These are phyloP conservation scores for Triplophysa dalaica DNA, from an alignment of 2,113 vertebrate genomes.

Conservation along the genomic window DNA sequence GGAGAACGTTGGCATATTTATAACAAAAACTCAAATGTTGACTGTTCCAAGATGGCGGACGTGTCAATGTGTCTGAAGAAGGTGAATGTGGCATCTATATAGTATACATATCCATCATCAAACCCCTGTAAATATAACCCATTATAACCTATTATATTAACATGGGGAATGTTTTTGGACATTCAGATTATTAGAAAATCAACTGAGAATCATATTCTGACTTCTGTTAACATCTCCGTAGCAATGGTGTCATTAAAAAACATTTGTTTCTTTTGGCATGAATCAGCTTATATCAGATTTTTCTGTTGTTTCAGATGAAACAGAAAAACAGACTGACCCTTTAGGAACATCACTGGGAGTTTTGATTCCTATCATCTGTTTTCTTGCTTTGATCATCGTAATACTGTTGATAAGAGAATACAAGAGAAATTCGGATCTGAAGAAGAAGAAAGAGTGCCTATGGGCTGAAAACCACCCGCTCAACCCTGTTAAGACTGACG, in stretches of 20 bases:
- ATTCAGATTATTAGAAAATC: too few relatives aligned
- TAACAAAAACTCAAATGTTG: not conserved
- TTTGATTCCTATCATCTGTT: slow-evolving; percentile 40
- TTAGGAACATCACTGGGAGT: slow-evolving; percentile 12
- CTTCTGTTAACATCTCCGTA: not conserved
- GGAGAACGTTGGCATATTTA: too few relatives aligned
- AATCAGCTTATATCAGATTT: not conserved
- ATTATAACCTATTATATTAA: too few relatives aligned
- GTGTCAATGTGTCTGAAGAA: too few relatives aligned
- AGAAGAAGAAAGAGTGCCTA: slow-evolving; percentile 45
- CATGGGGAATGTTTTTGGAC: too few relatives aligned
- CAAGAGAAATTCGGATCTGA: slow-evolving; percentile 40
- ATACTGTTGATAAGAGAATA: slow-evolving; percentile 47
- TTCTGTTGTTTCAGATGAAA: slow-evolving; percentile 37
- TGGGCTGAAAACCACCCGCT: slow-evolving; percentile 65
- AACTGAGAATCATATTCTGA: too few relatives aligned
- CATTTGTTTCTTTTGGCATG: not conserved
- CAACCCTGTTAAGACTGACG: not conserved
- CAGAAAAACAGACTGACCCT: not conserved
- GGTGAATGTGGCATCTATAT: too few relatives aligned
- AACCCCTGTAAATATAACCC: too few relatives aligned
- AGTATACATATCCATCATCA: too few relatives aligned
- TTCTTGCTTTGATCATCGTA: slow-evolving; percentile 49
- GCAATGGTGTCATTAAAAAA: not conserved
- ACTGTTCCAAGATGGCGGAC: too few relatives aligned